phyloP scores from a whole-genome alignment of 2,888 invertebrate species.

The Agonopterix arenella region DNA sequence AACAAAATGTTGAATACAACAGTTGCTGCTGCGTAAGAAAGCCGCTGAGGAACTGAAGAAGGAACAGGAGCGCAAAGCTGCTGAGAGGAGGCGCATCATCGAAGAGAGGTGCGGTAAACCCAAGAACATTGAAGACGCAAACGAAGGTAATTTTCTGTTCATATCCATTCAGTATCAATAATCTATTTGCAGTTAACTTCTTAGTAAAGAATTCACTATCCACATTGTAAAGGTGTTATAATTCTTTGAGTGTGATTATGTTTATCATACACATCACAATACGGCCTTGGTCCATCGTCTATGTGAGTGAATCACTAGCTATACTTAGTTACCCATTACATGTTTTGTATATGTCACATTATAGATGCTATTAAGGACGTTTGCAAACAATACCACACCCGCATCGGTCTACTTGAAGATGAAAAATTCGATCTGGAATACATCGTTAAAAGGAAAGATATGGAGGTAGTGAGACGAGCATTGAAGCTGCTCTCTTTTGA shows the following conservation, averaged over 20 bases:
- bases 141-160: constrained; percentile 85
- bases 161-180: background rate
- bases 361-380: constrained; percentile 86
- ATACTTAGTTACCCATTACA: constrained; percentile 6
- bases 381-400: constrained; percentile 91
- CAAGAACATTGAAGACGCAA: constrained; percentile 93
- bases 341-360: constrained; percentile 30
- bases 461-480: constrained; percentile 88
- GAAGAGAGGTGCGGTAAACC: constrained; percentile 96
- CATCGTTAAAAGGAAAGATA: constrained; percentile 98
- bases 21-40: constrained; percentile 99
- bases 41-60: constrained; percentile 99
- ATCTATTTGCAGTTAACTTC: background rate
- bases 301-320: constrained; percentile 16
- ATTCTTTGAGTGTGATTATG: constrained; percentile 7
- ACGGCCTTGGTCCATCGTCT: constrained; percentile 22
- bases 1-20: constrained; percentile 11
- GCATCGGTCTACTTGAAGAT: constrained; percentile 93
- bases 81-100: constrained; percentile 98
- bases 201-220: background rate
- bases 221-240: constrained; percentile 1
- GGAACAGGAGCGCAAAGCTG: constrained; percentile 99
- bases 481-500: constrained; percentile 50
- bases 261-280: constrained; percentile 38
- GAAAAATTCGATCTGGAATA: constrained; percentile 99